phyloP scores from a whole-genome alignment of 1,140 invertebrate species.

The Palaemon carinicauda region DNA sequence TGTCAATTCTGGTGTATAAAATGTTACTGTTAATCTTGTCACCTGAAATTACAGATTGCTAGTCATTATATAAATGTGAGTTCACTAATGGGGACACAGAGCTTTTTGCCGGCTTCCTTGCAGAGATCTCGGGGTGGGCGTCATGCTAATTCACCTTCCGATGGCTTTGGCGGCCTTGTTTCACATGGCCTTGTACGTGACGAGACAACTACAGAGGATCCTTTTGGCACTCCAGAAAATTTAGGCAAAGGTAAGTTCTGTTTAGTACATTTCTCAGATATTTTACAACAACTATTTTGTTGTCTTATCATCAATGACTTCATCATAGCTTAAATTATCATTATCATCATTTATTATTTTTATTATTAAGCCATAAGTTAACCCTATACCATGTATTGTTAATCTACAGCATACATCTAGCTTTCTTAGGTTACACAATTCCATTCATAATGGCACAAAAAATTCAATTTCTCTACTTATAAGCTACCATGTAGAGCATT shows the following conservation, averaged over 20 bases:
- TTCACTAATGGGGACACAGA: slow-evolving; percentile 54
- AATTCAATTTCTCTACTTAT: no score
- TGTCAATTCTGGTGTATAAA: no score
- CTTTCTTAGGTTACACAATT: no score
- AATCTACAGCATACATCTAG: no score
- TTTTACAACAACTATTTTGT: no score
- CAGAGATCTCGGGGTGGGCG: slow-evolving; percentile 41
- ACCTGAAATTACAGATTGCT: no score
- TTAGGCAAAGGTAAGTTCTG: slow-evolving; percentile 48
- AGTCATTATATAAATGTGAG: not conserved
- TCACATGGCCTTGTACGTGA: slow-evolving; percentile 26
- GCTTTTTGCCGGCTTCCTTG: slow-evolving; percentile 33
- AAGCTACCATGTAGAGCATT: no score
- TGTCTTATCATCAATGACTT: no score
- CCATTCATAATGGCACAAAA: no score
- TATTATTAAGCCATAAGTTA: not conserved
- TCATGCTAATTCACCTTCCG: slow-evolving; percentile 7
- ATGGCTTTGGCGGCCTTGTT: slow-evolving; percentile 11
- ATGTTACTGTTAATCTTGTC: no score
- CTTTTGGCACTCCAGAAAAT: slow-evolving; percentile 44
- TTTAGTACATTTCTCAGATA: not conserved
- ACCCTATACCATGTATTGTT: not conserved
- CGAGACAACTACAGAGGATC: slow-evolving; percentile 15
- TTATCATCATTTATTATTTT: not conserved
- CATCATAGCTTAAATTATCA: not conserved